A percentile compares a stretch with the other conserved stretches of the same genome.
These are phyloP conservation scores for Nesometra sesokonis DNA, from an alignment of 35 echinoderm and acorn worm genomes.

Conservation along the genomic window DNA sequence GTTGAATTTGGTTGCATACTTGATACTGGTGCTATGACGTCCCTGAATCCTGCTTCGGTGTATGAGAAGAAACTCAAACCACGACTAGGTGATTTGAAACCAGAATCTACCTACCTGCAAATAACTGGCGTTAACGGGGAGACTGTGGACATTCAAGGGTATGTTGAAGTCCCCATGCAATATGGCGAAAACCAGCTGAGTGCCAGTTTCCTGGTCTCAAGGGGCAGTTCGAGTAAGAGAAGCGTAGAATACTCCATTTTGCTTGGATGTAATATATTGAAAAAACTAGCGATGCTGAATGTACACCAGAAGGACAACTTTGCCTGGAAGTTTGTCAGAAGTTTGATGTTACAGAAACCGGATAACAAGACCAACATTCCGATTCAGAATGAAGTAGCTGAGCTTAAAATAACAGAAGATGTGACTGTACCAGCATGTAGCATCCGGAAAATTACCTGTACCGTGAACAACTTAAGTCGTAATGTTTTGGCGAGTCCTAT, in stretches of 20 bases:
- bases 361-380: neutral
- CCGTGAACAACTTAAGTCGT: constrained; percentile 6
- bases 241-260: neutral
- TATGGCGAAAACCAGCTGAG: neutral
- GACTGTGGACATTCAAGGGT: constrained; percentile 21
- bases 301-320: neutral
- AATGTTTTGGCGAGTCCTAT: neutral
- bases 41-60: constrained; percentile 23
- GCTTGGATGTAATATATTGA: constrained; percentile 17
- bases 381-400: neutral
- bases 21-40: constrained; percentile 48
- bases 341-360: neutral
- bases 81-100: neutral
- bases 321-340: neutral
- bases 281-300: neutral
- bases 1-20: constrained; percentile 19
- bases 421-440: neutral
- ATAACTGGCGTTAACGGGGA: constrained; percentile 21
- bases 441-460: neutral
- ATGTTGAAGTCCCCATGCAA: constrained; percentile 13
- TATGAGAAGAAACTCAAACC: constrained; percentile 16
- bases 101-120: constrained; percentile 6
- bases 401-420: neutral
- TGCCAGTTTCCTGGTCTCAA: no score
- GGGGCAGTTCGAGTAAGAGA: no score